Conservation (phyloP, 2,888 invertebrate genomes). For the Microchrysa polita region DNA sequence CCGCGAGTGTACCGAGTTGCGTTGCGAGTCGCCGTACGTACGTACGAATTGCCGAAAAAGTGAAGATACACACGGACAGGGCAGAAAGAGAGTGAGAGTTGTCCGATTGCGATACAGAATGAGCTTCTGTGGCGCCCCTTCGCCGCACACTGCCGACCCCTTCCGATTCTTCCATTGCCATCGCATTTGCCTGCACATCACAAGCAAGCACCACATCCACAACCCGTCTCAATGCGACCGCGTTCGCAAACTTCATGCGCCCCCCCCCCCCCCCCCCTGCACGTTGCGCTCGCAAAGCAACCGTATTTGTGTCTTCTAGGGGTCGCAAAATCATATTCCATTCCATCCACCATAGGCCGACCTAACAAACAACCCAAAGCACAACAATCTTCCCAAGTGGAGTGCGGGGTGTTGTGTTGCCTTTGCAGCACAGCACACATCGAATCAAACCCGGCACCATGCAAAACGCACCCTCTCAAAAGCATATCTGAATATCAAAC, state of each 20-base stretch:
- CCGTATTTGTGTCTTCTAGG: neutral
- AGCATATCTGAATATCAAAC: no score
- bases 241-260: neutral
- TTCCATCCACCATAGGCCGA: no score
- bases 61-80: conserved; percentile 9
- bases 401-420: no score
- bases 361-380: no score
- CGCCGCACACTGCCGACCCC: neutral
- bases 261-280: neutral
- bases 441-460: no score
- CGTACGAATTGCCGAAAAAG: conserved; percentile 43
- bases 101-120: conserved; percentile 26
- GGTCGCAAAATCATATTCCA: neutral
- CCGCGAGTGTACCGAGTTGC: conserved; percentile 8
- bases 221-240: neutral
- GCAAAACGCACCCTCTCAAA: no score
- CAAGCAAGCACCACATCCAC: neutral
- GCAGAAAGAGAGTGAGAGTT: conserved; percentile 24
- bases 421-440: no score
- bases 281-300: neutral
- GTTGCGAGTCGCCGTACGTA: conserved; percentile 10
- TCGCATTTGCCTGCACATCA: neutral
- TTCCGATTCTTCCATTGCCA: no score
- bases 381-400: no score
- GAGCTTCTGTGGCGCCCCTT: conserved; percentile 12